Evolutionary conservation across 2,113 vertebrate genomes (phyloP).

Genomic region (Strix aluco): DNA sequence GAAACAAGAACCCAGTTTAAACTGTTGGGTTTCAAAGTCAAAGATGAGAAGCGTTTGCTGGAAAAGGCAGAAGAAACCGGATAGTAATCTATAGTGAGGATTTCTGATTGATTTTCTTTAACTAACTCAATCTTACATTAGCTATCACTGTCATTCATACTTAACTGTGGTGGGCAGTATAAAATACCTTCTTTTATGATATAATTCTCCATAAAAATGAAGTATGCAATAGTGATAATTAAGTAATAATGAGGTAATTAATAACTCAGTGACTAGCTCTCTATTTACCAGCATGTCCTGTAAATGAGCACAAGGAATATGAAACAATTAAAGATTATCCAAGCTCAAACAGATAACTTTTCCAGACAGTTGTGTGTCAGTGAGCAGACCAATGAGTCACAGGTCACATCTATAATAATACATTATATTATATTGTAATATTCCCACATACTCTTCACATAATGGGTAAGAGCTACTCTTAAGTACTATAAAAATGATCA

Average conservation of each 20-base stretch:
- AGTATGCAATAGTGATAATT: slow-evolving; percentile 49
- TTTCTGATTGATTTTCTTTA: slow-evolving; percentile 72
- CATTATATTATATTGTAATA: slow-evolving; percentile 53
- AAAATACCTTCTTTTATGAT: slow-evolving; percentile 52
- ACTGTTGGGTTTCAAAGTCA: slow-evolving; percentile 80
- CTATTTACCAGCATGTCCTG: slow-evolving; percentile 19
- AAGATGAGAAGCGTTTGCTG: slow-evolving; percentile 74
- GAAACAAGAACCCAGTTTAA: slow-evolving; percentile 83
- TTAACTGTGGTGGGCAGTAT: slow-evolving; percentile 43
- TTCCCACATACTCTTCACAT: slow-evolving; percentile 41
- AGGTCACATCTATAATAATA: slow-evolving; percentile 67
- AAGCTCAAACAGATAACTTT: slow-evolving; percentile 53
- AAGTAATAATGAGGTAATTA: slow-evolving; percentile 66
- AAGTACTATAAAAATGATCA: slow-evolving; percentile 72
- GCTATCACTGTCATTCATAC: slow-evolving; percentile 58
- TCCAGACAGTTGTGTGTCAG: slow-evolving; percentile 12
- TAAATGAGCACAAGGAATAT: neutral
- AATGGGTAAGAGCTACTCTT: slow-evolving; percentile 65
- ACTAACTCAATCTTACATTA: slow-evolving; percentile 44
- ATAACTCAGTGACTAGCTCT: slow-evolving; percentile 42
- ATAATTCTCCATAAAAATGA: slow-evolving; percentile 55
- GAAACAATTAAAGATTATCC: slow-evolving; percentile 63
- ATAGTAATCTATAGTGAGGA: slow-evolving; percentile 62
- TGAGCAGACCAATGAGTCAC: slow-evolving; percentile 55
- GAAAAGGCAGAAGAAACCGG: slow-evolving; percentile 64